Conservation (phyloP, 2,113 vertebrate species). For the Cephalopholis sonnerati region DNA sequence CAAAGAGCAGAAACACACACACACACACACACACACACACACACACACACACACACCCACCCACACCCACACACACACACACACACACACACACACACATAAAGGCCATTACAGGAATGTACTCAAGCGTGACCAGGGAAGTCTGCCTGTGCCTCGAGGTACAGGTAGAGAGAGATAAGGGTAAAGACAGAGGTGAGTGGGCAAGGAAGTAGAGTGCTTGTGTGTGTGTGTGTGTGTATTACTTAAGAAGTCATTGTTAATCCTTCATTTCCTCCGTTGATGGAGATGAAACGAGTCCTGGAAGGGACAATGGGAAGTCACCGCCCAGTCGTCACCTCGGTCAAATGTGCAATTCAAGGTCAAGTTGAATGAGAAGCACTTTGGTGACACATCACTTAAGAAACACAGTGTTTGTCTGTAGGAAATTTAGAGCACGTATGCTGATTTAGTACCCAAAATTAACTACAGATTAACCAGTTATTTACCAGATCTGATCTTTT, state of each 20-base stretch:
- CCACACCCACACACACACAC: constrained; percentile 30
- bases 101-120: constrained; percentile 21
- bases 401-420: background rate
- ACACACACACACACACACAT: constrained; percentile 22
- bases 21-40: constrained; percentile 24
- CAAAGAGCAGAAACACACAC: constrained; percentile 14
- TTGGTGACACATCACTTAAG: background rate
- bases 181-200: background rate
- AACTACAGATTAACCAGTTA: background rate
- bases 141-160: constrained; percentile 26
- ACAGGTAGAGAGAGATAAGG: constrained; percentile 39
- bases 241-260: constrained; percentile 11
- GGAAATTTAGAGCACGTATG: background rate
- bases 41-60: constrained; percentile 12
- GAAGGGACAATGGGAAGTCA: constrained; percentile 31
- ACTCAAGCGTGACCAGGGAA: constrained; percentile 30
- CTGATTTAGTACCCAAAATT: background rate
- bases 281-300: constrained; percentile 31
- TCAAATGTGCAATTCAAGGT: constrained; percentile 52
- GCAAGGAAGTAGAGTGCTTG: background rate
- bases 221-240: background rate
- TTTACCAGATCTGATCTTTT: too few relatives aligned
- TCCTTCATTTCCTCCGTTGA: constrained; percentile 45
- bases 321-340: constrained; percentile 22
- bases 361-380: constrained; percentile 16